Evolutionary conservation across 2,113 vertebrate species (phyloP), one percentile per base, ranked within the genome.

Genomic region (Oreochromis tanganicae): DNA sequence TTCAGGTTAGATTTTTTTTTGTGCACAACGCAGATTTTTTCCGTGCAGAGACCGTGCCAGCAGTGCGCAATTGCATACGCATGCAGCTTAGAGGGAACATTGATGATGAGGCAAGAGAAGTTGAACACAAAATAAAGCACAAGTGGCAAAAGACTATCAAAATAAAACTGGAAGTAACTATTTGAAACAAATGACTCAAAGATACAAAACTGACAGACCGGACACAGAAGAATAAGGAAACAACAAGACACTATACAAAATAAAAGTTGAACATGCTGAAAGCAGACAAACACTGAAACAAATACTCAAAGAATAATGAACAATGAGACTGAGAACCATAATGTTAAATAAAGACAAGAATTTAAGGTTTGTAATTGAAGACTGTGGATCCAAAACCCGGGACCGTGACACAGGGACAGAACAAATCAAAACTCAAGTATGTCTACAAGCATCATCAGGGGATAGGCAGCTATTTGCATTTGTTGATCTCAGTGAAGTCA

Each of bases 341-440:
- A 66, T n/a, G 61, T 66, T 66, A 66, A 38, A 66, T 36, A 66
- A 38, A n/a, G 32, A 66, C 61, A 66, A 38, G 61, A 38, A 1
- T 36, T 66, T n/a, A 66, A 66, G 38, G 61, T 0, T 66, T 11
- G 17, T 0, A 0, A 38, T 0, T 4, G 32, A 66, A 66, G 38
- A 66, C 10, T 36, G 17, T 38, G 32, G 32, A 36, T 36, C 34
- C 32, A 38, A 66, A n/a, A 12, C 61, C 61, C 0, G 0, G 1
- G 0, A 63, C 59, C 0, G 0, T 1, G 32, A 63, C 59, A n/a
- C 17, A 66, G 17, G 0, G 34, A 38, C 32, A 7, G 32, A 36
- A 66, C 10, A n/a, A 66, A 12, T 3, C 61, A n/a, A n/a, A 66
- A 38, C 61, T 1, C 32, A 36, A 19, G 4, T 66, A 36, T 7